Base-by-base conservation (phyloP, 2,113 vertebrate genomes). In the Octodon degus region DNA sequence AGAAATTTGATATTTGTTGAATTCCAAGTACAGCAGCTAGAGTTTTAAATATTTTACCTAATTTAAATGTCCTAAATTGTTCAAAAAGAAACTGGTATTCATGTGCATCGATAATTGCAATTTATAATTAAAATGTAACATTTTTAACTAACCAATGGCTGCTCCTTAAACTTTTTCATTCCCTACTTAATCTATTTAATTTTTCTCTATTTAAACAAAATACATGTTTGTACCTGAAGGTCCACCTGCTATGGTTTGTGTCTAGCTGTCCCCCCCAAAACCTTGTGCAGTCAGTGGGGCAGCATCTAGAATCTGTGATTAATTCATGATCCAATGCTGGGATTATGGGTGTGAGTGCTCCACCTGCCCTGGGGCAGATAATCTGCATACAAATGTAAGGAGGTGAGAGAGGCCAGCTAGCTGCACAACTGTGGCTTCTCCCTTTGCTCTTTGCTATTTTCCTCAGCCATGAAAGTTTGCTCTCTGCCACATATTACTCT, bases 181-280 rank as follows among this genome's bases (percentile, higher is more conserved):
- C 16, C 86, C 12, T 43, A 25, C 30, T 76, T 89, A 43, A 63
- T 27, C 43, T 79, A 27, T 47, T 60, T 84, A 93, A 32, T 90
- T 86, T 88, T 89, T 96, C 25, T 86, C 16, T 22, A 89, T 81
- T 27, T 88, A 82, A 90, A 94, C 72, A 95, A 97, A 85, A 58
- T 74, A 96, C 27, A 27, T 74, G 17, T 86, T 92, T 37, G 80
- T 87, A 74, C 43, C 40, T 76, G 20, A 94, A 83, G 92, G 58
- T 87, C 7, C 70, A 53, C 88, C 67, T 62, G 55, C 34, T 65
- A 67, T 14, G 25, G 30, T 67, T 60, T 55, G 12, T 55, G 3
- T 55, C 13, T 55, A 55, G 13, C 14, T 55, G 13, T 55, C 13
- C 55, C 55, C 55, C 14, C 55, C 55, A 55, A 55, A 55, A 12